Conservation (phyloP, 2,888 invertebrate species). For the Capitulum mitella region DNA sequence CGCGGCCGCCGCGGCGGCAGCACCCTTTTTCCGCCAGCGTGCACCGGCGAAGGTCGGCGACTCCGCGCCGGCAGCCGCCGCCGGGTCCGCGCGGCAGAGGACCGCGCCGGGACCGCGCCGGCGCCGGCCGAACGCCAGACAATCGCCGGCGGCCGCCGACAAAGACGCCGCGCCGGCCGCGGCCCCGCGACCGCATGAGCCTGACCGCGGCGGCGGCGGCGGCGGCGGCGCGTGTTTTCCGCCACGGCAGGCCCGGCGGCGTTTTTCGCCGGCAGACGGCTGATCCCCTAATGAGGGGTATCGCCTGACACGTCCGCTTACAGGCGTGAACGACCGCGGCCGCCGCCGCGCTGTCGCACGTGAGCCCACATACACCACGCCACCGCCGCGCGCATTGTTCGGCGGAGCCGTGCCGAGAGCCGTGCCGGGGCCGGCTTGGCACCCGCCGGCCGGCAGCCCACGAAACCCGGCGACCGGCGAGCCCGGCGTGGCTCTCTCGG, state of each 20-base stretch:
- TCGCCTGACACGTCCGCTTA: neutral
- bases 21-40: no score
- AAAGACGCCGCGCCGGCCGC: neutral
- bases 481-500: no score
- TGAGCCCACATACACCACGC: neutral
- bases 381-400: no score
- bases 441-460: no score
- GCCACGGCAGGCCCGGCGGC: neutral
- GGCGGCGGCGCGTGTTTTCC: neutral
- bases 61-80: no score
- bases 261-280: neutral
- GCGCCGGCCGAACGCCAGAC: no score
- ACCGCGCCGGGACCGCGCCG: neutral
- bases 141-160: neutral
- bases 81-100: no score
- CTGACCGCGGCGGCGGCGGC: neutral
- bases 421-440: no score
- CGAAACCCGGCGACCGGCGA: no score
- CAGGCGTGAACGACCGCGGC: neutral
- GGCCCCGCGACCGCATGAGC: neutral
- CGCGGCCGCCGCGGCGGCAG: neutral
- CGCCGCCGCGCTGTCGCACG: neutral
- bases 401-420: no score
- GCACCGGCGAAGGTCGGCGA: no score
- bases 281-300: neutral